phyloP scores from a whole-genome alignment of 2,113 vertebrate genomes.

The Aplodontia rufa region DNA sequence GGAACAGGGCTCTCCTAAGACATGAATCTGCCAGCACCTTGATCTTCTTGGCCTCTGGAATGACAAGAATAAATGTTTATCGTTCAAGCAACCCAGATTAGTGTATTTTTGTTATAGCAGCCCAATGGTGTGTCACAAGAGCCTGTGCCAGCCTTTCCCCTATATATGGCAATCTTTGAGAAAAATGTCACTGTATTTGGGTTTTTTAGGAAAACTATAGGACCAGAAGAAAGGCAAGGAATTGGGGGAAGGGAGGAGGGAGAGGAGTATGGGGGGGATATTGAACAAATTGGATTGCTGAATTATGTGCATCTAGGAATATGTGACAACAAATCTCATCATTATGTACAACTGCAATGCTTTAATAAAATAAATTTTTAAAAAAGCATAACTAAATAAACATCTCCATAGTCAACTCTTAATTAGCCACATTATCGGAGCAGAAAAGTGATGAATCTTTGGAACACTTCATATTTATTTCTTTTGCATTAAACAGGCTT shows the following conservation, averaged over 20 bases:
- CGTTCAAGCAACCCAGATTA: not conserved
- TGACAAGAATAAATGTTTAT: not conserved
- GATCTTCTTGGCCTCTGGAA: not conserved
- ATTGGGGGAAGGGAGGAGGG: no score
- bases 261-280: no score
- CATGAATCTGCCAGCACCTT: not conserved
- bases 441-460: not conserved
- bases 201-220: no score
- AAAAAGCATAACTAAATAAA: not conserved
- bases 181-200: no score
- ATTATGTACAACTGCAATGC: no score
- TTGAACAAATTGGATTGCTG: no score
- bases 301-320: no score
- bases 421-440: constrained; percentile 24
- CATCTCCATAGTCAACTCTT: constrained; percentile 11
- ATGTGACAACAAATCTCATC: no score
- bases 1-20: not conserved
- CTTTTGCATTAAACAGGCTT: not conserved
- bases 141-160: not conserved
- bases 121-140: not conserved
- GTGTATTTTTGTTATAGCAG: not conserved
- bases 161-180: not conserved
- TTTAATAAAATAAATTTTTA: no score
- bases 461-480: constrained; percentile 2
- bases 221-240: no score